Base-by-base conservation (phyloP, 2,888 invertebrate species). In the Eretmocerus hayati region DNA sequence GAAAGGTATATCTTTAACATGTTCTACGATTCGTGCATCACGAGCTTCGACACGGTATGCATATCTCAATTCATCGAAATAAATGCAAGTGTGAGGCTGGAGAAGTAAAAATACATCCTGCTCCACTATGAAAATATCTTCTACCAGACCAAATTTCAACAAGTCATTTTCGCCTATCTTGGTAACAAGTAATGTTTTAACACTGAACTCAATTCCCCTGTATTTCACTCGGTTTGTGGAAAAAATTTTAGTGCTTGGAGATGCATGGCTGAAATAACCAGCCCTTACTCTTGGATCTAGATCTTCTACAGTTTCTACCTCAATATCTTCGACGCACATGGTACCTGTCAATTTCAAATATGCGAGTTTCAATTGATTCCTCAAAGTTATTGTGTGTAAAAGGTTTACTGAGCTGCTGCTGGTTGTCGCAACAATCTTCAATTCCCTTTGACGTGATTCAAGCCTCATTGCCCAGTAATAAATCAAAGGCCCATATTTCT, bases 381-480 rank as follows among this genome's bases (percentile, higher is more conserved):
- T 35, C 8, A 36, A 18, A 26, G 26, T 15, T 23, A 43, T 19
- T n/a, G 36, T 32, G 19, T 43, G 35, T 3, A 20, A 20, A 8
- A 36, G 18, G 2, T 38, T 45, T 21, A 22, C 5, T 11, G 13
- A 16, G 21, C 38, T 38, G 9, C 31, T 45, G 4, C 21, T 20
- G 5, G 37, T 37, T 9, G 13, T 21, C 13, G 37, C 37, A 4
- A 5, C 11, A 3, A 20, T 11, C 15, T 6, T 37, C 20, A 37
- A 37, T 20, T 20, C 13, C 20, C 20, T 37, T 21, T 37, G 55
- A 16, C 52, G 48, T 15, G 50, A 40, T 39, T 58, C 57, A 21
- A 50, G 57, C 5, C 56, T 33, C 57, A 56, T 58, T 15, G 45
- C 50, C 54, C 55, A 57, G 31, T 35, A 52, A 33, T 55, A 33